Conservation (phyloP, 2,113 vertebrate species). For the Stegastes partitus region DNA sequence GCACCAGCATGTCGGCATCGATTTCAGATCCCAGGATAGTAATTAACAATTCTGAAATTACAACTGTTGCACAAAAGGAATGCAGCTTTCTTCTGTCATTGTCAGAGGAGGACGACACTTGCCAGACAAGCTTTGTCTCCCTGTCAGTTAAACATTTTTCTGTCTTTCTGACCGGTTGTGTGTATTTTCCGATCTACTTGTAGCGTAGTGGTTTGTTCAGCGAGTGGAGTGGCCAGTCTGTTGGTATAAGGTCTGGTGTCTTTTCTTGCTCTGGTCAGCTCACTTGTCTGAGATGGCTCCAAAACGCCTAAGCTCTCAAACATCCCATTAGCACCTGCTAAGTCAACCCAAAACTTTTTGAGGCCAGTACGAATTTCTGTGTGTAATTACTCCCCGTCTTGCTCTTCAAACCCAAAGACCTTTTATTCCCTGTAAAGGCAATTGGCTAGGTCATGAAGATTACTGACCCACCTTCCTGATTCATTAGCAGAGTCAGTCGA, state of each 20-base stretch:
- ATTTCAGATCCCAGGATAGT: conserved; percentile 41
- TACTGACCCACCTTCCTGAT: conserved; percentile 47
- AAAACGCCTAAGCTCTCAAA: conserved; percentile 67
- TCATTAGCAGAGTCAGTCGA: conserved; percentile 57
- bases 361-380: conserved; percentile 69
- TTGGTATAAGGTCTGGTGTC: conserved; percentile 46
- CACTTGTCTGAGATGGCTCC: conserved; percentile 58
- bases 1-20: conserved; percentile 13
- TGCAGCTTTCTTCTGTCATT: conserved; percentile 22
- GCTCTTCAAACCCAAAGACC: conserved; percentile 61
- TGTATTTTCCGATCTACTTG: conserved; percentile 42
- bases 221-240: conserved; percentile 34
- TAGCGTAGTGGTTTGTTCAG: conserved; percentile 46
- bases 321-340: conserved; percentile 78
- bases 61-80: conserved; percentile 34
- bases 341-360: conserved; percentile 76
- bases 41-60: conserved; percentile 58
- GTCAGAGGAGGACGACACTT: conserved; percentile 7
- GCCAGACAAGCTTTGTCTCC: conserved; percentile 8
- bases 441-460: conserved; percentile 63
- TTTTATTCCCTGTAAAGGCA: conserved; percentile 48
- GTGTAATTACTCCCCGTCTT: conserved; percentile 70
- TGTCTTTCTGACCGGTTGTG: not conserved
- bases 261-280: conserved; percentile 67
- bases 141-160: not conserved